Evolutionary conservation across 2,888 invertebrate genomes (phyloP).

Genomic region (Latrodectus hesperus): DNA sequence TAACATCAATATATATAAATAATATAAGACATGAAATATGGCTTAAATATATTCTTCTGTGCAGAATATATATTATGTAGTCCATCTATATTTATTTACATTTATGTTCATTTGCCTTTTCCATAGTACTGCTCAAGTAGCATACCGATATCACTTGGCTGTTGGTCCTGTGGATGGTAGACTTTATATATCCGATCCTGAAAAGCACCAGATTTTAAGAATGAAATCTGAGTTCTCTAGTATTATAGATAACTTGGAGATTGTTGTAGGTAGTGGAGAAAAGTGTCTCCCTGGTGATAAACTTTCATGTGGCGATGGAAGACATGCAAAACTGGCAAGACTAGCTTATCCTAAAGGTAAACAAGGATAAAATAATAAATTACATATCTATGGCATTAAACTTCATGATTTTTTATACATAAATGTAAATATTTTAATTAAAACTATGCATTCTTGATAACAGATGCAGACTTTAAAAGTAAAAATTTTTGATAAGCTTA

Average conservation of each 20-base stretch:
- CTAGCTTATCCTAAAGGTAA: constrained; percentile 94
- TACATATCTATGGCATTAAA: not conserved
- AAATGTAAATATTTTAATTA: too few species aligned
- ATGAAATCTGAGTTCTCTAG: constrained; percentile 71
- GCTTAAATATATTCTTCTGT: too few species aligned
- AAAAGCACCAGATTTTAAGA: constrained; percentile 82
- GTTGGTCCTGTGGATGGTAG: constrained; percentile 97
- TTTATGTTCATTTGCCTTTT: not conserved
- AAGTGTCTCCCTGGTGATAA: constrained; percentile 95
- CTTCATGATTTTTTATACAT: not conserved
- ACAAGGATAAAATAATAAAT: not conserved
- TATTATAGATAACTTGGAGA: constrained; percentile 75
- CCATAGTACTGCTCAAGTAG: constrained; percentile 91
- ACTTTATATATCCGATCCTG: constrained; percentile 96
- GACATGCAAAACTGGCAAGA: constrained; percentile 90
- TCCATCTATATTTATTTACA: not conserved
- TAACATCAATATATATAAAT: too few species aligned
- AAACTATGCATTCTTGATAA: too few species aligned
- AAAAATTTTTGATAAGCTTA: too few species aligned
- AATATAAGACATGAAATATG: too few species aligned
- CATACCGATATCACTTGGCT: constrained; percentile 96
- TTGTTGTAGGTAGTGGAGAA: constrained; percentile 83
- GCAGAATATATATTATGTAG: too few species aligned
- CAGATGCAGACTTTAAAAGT: too few species aligned
- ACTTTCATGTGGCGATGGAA: constrained; percentile 93